Base-by-base conservation (phyloP, 2,888 invertebrate genomes). In the Ophioninae sp. region DNA sequence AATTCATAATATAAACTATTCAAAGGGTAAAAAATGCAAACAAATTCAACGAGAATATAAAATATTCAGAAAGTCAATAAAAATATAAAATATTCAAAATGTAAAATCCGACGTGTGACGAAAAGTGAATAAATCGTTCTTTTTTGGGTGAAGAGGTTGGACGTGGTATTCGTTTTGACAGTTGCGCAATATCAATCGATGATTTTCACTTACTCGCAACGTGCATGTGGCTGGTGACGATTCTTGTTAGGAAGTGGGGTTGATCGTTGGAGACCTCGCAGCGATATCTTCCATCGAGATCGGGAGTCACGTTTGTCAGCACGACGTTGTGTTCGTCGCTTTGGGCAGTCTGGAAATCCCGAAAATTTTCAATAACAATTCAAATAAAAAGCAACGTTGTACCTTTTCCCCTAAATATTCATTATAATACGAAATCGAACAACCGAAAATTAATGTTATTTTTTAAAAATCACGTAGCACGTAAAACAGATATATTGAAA, bases 241-340 rank as follows among this genome's bases (percentile, higher is more conserved):
- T 94, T 88, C 95, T 94, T 0, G 96, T 96, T 91, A 95, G 95
- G 93, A 96, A 96, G 87, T 95, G 95, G 30, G 96, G 96, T 2
- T 95, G 95, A 89, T 96, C 96, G 0, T 96, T 95, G 0, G 96
- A 96, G 17, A 96, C 96, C 91, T 96, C 96, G 91, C 96, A 96
- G 73, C 95, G 95, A 92, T 96, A 96, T 88, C 95, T 94, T 17
- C 96, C 96, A 13, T 96, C 95, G 93, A 96, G 94, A 85, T 95
- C 95, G 70, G 95, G 94, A 80, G 95, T 95, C 20, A 96, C 95
- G 88, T 96, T 95, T 88, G 95, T 94, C 84, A 96, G 93, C 10
- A 96, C 95, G 77, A 96, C 95, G 44, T 83, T 88, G 82, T 91
- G 89, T 44, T 88, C 88, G 78, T 92, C 89, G 86, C 92, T 93